Conservation (phyloP, 2,888 invertebrate genomes). For the Rhaphigaster nebulosa region DNA sequence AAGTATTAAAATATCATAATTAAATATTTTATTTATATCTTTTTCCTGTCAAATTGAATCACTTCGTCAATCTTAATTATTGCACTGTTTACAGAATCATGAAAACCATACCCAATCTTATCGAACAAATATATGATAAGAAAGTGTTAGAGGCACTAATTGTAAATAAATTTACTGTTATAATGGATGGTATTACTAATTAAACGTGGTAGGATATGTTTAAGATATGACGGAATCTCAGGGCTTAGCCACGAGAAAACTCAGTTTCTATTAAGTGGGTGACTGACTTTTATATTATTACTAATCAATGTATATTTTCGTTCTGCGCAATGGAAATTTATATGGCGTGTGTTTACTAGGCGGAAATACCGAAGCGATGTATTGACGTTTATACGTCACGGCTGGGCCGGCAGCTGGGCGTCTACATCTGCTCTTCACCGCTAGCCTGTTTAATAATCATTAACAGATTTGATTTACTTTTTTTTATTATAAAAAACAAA, state of each 20-base stretch:
- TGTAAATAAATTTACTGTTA: too few relatives aligned
- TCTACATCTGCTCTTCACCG: conserved; percentile 26
- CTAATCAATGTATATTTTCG: not conserved
- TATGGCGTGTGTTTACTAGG: not conserved
- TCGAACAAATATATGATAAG: too few relatives aligned
- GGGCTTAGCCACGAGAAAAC: too few relatives aligned
- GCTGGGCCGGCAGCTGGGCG: conserved; percentile 17
- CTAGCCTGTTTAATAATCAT: not conserved
- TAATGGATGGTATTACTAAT: not conserved
- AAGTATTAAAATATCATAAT: too few relatives aligned
- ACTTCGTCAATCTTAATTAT: too few relatives aligned
- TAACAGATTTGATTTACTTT: not conserved
- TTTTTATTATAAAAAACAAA: not conserved
- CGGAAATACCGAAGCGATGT: conserved; percentile 31
- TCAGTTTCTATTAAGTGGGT: too few relatives aligned
- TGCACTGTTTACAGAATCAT: too few relatives aligned
- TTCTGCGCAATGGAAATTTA: not conserved
- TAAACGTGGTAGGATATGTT: not conserved
- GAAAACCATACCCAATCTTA: too few relatives aligned
- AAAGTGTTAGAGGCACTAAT: too few relatives aligned
- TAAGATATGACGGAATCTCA: not conserved
- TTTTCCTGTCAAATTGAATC: too few relatives aligned
- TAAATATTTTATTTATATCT: too few relatives aligned
- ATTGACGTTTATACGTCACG: conserved; percentile 19
- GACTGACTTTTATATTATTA: not conserved